A percentile compares a stretch with the other conserved stretches of the same genome.
These are phyloP conservation scores for Podarcis muralis DNA, from an alignment of 2,113 vertebrate species.

Conservation along the genomic window DNA sequence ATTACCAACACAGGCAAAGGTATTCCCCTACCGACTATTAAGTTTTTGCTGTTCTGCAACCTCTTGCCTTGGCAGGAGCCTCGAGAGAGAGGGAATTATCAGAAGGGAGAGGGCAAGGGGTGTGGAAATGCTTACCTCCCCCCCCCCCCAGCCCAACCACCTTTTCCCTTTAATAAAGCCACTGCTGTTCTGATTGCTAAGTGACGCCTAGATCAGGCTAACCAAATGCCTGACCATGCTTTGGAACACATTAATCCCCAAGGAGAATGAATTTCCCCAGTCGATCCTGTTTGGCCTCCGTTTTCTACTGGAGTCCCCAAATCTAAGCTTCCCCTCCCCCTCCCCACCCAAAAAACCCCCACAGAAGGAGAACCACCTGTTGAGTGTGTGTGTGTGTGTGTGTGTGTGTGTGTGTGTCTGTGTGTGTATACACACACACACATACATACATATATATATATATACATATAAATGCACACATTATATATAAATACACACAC, in stretches of 20 bases:
- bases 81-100: too few species aligned
- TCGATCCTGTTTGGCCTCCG: background rate
- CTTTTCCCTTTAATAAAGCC: background rate
- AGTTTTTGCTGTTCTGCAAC: background rate
- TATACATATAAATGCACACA: too few species aligned
- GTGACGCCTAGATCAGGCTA: background rate
- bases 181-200: background rate
- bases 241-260: background rate
- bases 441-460: too few species aligned
- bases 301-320: background rate
- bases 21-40: background rate
- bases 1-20: background rate
- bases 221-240: background rate
- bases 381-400: too few species aligned
- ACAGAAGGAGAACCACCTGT: too few species aligned
- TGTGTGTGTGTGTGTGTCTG: too few species aligned
- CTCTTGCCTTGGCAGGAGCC: background rate
- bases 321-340: background rate
- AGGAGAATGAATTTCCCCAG: background rate
- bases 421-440: too few species aligned
- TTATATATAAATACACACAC: too few species aligned
- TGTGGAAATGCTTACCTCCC: constrained; percentile 20
- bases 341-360: too few species aligned
- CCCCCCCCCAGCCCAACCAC: background rate
- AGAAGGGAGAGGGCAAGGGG: constrained; percentile 37